Base-by-base conservation (phyloP, 2,113 vertebrate genomes). In the Solenodon paradoxus region DNA sequence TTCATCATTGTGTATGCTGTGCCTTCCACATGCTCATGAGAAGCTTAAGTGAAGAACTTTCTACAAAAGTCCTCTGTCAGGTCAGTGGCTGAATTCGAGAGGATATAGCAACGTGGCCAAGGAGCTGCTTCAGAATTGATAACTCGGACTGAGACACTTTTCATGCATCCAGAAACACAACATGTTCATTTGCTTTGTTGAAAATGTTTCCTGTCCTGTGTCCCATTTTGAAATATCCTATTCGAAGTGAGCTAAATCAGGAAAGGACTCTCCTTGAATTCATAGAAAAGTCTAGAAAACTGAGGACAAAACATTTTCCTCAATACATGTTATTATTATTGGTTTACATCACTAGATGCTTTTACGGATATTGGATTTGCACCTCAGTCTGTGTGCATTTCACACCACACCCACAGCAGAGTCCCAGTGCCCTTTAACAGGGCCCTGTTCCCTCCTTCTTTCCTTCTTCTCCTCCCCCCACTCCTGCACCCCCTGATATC, bases 141-240 rank as follows among this genome's bases (percentile, higher is more conserved):
- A 68, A 81, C 30, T 61, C 72, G 53, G 35, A 35, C 16, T 6
- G 61, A 85, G 10, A 20, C 10, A 17, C 5, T 51, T 66, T 19
- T 30, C 26, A 6, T 3, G n/a, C n/a, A 2, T 2, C 0, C 1
- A 78, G 55, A 59, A 59, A 42, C 0, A 64, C 12, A 6, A 12
- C 28, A 2, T 8, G 17, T 2, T n/a, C 26, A 32, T 53, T 28
- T 20, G 10, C 30, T 42, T 59, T 17, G 24, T 2, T 79, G 35
- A 45, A 64, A 90, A 74, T 42, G 13, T 10, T 55, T 1, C 15
- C 12, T 47, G 7, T 26, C 13, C 0, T 86, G 10, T 69, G 38
- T 13, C 38, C 68, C 68, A 71, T 42, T n/a, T 26, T 38, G 68
- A 38, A 42, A 4, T 9, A 45, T 24, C 16, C 10, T 13, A n/a